Evolutionary conservation across 1,140 invertebrate genomes (phyloP), one percentile per base, ranked within the genome.

Genomic region (Drosophila lacertosa): DNA sequence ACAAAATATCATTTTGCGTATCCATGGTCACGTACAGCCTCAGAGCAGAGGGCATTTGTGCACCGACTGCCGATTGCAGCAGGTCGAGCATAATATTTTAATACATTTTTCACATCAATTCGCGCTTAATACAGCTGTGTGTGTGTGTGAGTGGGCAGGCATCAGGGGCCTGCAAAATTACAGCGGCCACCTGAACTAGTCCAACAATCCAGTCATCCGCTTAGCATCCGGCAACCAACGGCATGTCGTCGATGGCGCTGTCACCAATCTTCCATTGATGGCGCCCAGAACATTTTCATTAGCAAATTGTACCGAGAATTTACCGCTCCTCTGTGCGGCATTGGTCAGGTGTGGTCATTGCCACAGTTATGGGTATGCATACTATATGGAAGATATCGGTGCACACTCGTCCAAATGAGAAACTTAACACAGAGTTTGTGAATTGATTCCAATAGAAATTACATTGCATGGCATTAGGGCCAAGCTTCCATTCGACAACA

Each of bases 91-190:
- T 81, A 60, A 77, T 77, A 77, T 64, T 77, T 64, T 73, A 77
- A 81, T 62, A 6, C 71, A 75, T 76, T 65, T 83, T 83, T 78
- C 44, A 72, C 75, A 83, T 84, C 79, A 84, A 83, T 83, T 84
- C 74, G 57, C n/a, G n/a, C n/a, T n/a, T n/a, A n/a, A n/a, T n/a
- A 71, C 53, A 54, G 62, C 35, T 74, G 45, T 64, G 62, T 65
- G n/a, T 70, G 64, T 84, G 66, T 86, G 66, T 42, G 72, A 84
- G 54, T 74, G 69, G 57, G 58, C 75, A 74, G 74, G 51, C 74
- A 72, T 74, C 68, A 53, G 37, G 22, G n/a, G n/a, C n/a, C n/a
- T n/a, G n/a, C n/a, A n/a, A n/a, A n/a, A n/a, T n/a, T n/a, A n/a
- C 33, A 39, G 33, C 24, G 44, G 10, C 10, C 22, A 20, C 22